Evolutionary conservation across 2,797 vertebrate genomes (phyloP), one percentile per base, ranked within the genome.

Genomic region (Cyprinodon diabolis): DNA sequence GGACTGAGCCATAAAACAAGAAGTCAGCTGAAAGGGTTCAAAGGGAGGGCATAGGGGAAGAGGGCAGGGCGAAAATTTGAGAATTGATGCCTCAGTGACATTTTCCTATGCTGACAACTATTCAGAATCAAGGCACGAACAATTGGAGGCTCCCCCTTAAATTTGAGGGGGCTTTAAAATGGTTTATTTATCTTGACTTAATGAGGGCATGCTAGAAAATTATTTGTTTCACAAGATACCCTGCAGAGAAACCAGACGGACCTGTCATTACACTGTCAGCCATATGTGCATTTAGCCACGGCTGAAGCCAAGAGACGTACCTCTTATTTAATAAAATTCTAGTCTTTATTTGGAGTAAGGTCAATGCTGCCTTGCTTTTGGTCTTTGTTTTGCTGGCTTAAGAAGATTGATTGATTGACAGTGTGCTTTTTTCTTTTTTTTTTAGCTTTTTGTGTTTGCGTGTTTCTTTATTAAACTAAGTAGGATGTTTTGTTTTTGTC

Each of bases 261-360:
- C 89, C 90, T 87, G 90, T 92, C 92, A 82, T 77, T 43, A 91
- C 91, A 92, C 93, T 91, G 90, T 93, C 89, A 87, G 89, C 90
- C 89, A 87, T 85, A 82, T 78, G 74, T 72, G 80, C 78, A 87
- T 83, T 90, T 82, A 80, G 79, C 78, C 71, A 84, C 72, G 87
- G 77, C 87, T 89, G 86, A 90, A 90, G 84, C 76, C 89, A 85
- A 88, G 83, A 91, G 81, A 72, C 75, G 82, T 91, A 91, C 93
- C 89, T 93, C 88, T 84, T 93, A 93, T 95, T 93, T 94, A 93
- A 94, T 91, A 84, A 71, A 30, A 86, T 83, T 77, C 81, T 86
- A 70, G 79, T 91, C 82, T 91, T 88, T 90, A 79, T 90, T 89
- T 89, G 77, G 83, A 84, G 84, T 87, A 71, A 90, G 86, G 87